Evolutionary conservation across 2,113 vertebrate species (phyloP), one percentile per base, ranked within the genome.

Genomic region (Menura novaehollandiae): DNA sequence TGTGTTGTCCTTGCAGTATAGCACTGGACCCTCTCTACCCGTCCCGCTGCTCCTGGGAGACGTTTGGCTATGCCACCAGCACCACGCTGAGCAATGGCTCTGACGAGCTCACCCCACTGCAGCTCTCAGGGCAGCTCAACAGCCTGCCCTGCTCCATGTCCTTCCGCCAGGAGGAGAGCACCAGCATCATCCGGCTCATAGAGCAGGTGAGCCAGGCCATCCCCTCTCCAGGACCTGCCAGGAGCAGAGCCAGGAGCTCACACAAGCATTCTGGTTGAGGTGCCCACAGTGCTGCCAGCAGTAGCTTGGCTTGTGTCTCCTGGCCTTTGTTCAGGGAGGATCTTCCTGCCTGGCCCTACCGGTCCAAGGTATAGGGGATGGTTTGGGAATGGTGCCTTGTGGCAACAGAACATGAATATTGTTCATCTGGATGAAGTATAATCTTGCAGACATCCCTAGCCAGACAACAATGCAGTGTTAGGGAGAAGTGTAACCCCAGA

Each of bases 11-110:
- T 77, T 67, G 26, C 97, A 99, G 99, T 96, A 99, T 99, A 58
- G 99, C 99, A 59, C 96, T 99, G 98, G 99, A 99, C 92, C 99
- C 99, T 28, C 98, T 99, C 76, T 99, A 99, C 93, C 99, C 99
- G 0, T 99, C 99, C n/a, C 99, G 99, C 78, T 99, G 99, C 72
- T 99, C 99, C 23, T 99, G 99, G 99, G 99, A 99, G 97, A 99
- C 99, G 2, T 99, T 99, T 47, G 99, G 99, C 88, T 99, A 99
- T 1, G 98, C 98, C 79, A 98, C 99, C 21, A 98, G 98, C 60
- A 98, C 99, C 69, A 98, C 97, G 47, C 97, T 99, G 94, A 97
- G 85, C 44, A 97, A 98, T 20, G 97, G 97, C 13, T 94, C 90
- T 0, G 99, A 99, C 4, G 98, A 98, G 64, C 98, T 99, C 43